Base-by-base conservation (phyloP, 2,888 invertebrate genomes). In the Platerodrilus igneus region DNA sequence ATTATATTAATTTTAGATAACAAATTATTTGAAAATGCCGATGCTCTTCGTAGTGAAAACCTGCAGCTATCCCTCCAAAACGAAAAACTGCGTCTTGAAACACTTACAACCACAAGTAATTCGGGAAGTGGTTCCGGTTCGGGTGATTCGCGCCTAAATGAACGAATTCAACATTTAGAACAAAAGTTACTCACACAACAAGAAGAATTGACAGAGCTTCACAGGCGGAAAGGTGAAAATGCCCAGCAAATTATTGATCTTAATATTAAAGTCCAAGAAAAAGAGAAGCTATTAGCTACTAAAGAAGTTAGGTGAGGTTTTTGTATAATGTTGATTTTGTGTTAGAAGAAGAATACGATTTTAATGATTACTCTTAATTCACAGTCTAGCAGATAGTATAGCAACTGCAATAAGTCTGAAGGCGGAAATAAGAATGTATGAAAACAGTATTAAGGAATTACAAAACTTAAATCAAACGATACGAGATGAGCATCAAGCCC, bases 401-500 rank as follows among this genome's bases (percentile, higher is more conserved):
- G 77, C 78, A 32, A 66, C 76, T 47, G 85, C 81, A 66, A 75
- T 72, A 31, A 79, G 78, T 29, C 68, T 88, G 28, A 74, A 81
- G 51, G 79, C 81, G 23, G 87, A 89, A 68, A 80, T 87, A 34
- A 75, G 79, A 56, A 76, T 83, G 74, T 77, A 83, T 52, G 77
- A 79, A 60, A 77, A 74, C 41, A 84, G 77, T 57, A 79, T 86
- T 67, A 75, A 76, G 41, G 87, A 89, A 63, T 66, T 91, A 32
- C 84, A 91, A 69, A 80, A 81, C 49, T 71, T 90, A 7, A 93
- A 92, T 69, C 88, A 93, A 71, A 81, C 90, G 52, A 68, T 96
- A 38, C 78, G 86, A 58, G 96, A 97, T 69, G 96, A 97, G 69
- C 89, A 95, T 64, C 90, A 93, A 67, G 93, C 95, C 0, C 69